phyloP scores from a whole-genome alignment of 2,797 vertebrate species.

The Tarsius wallacei region DNA sequence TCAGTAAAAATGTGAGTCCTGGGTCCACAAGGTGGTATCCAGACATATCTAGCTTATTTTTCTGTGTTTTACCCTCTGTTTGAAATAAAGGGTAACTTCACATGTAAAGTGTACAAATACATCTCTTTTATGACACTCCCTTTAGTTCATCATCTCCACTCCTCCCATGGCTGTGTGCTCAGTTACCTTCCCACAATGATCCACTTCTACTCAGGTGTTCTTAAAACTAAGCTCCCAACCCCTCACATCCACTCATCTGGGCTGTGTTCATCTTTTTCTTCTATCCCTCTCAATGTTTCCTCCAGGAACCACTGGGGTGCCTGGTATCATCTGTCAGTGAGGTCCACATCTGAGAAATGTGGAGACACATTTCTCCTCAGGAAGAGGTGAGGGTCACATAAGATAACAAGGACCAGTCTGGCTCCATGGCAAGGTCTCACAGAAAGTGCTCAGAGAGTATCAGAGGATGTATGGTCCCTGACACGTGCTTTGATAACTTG shows the following conservation, averaged over 20 bases:
- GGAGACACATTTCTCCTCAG: not conserved
- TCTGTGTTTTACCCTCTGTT: not conserved
- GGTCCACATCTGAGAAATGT: not conserved
- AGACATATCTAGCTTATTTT: too few relatives aligned
- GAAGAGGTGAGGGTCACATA: not conserved
- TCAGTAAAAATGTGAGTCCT: not conserved
- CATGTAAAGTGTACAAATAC: not conserved
- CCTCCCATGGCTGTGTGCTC: not conserved
- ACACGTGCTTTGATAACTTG: not conserved
- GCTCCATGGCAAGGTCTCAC: rapidly evolving
- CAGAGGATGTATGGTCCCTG: not conserved
- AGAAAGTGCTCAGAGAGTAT: rapidly evolving
- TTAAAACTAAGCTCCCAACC: not conserved
- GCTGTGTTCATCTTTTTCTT: not conserved
- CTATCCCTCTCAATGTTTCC: rapidly evolving
- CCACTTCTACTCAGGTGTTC: not conserved
- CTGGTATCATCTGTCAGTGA: not conserved
- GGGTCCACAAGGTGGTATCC: not conserved
- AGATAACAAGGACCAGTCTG: rapidly evolving
- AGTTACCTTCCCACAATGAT: not conserved
- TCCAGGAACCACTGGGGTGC: not conserved
- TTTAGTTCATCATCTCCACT: too few relatives aligned
- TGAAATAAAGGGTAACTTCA: not conserved
- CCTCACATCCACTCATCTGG: not conserved
- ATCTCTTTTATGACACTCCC: not conserved